A percentile compares a stretch with the other conserved stretches of the same genome.
phyloP scores from a whole-genome alignment of 2,113 vertebrate genomes.

The Rana temporaria region DNA sequence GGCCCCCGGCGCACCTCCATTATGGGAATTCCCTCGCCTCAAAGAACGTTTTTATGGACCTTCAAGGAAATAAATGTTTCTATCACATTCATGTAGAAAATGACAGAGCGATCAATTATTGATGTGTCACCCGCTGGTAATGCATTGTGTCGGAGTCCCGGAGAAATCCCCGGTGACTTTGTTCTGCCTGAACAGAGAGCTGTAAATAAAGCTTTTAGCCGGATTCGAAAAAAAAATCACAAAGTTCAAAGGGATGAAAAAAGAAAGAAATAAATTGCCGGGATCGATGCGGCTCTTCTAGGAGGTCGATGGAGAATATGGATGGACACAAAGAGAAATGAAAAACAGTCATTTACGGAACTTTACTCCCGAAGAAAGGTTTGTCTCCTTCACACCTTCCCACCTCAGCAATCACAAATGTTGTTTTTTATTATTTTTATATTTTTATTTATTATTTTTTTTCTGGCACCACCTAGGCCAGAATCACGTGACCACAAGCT shows the following conservation, averaged over 20 bases:
- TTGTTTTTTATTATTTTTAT: no score
- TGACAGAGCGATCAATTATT: slow-evolving; percentile 26
- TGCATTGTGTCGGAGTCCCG: slow-evolving; percentile 26
- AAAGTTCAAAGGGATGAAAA: background rate
- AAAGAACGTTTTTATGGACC: background rate
- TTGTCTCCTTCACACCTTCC: no score
- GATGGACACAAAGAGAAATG: background rate
- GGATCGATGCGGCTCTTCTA: background rate
- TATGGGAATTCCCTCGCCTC: background rate
- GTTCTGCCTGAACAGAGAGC: background rate
- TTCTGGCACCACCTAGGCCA: no score
- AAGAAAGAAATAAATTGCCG: background rate
- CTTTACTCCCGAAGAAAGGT: no score
- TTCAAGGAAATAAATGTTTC: slow-evolving; percentile 7
- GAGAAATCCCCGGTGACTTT: background rate
- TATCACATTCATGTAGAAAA: slow-evolving; percentile 23
- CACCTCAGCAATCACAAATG: no score
- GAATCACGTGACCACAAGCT: no score
- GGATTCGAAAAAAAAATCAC: background rate
- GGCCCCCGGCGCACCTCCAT: background rate
- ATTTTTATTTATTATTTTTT: no score
- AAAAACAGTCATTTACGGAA: no score
- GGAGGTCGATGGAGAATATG: background rate
- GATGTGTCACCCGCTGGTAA: slow-evolving; percentile 24
- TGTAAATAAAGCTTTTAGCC: background rate